Base-by-base conservation (phyloP, 2,113 vertebrate genomes). In the Tringa solitaria region DNA sequence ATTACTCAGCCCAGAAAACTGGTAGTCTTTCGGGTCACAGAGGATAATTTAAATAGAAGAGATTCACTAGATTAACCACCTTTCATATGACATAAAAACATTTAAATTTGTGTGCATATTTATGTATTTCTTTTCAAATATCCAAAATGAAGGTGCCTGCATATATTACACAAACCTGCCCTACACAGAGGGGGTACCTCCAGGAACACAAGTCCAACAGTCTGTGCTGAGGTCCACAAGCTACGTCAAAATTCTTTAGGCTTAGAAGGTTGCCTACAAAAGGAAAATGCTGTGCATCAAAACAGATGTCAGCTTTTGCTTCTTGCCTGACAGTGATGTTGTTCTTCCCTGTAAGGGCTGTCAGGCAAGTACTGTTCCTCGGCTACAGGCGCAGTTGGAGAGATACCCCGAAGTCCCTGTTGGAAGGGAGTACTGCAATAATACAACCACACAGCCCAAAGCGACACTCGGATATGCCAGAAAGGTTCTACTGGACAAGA, bases 201-300 rank as follows among this genome's bases (percentile, higher is more conserved):
- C 45, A 37, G 30, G 14, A 68, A 67, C 14, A 8, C 0, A 6
- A 69, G 22, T 5, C 0, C 2, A 73, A 15, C 12, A 35, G 26
- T 12, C 30, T 54, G n/a, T 8, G 23, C 30, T 23, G 35, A 37
- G 56, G 22, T 70, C 41, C 51, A 37, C 65, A 43, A 45, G 33
- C 20, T 12, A 15, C 0, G 2, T 19, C 22, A 43, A 46, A 81
- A 70, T 27, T 56, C 39, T 69, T 60, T 17, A 32, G 5, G 2
- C 26, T 50, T 6, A 13, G 8, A 72, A 56, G 27, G 41, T 3
- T 73, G 54, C 21, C 75, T 88, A 26, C 14, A 17, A 10, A 68
- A 50, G 39, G 14, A 43, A 68, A 77, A 51, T 5, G 21, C 21
- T 54, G 16, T 75, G 30, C 35, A 10, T 87, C 30, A 39, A 26